Base-by-base conservation (phyloP, 2,888 invertebrate genomes). In the Acrocyrtus sp. region DNA sequence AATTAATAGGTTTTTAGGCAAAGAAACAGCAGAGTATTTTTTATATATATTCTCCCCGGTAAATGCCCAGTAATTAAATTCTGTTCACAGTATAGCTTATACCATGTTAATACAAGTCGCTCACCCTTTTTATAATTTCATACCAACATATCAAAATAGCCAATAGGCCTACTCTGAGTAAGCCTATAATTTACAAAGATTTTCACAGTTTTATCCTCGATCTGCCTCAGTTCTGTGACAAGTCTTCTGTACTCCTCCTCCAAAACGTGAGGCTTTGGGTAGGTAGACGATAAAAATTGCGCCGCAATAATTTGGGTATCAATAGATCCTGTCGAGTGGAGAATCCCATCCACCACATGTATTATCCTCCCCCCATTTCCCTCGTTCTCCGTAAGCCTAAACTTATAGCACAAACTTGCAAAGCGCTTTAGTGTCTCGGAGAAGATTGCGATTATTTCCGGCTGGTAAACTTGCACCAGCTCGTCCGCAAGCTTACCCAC, bases 381-480 rank as follows among this genome's bases (percentile, higher is more conserved):
- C 29, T 72, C 65, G 21, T 62, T 62, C 54, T 75, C 75, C 5
- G 66, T 70, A 19, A 74, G 41, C 1, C 72, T 41, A 26, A 74
- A 65, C 57, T 72, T 72, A 43, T 72, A 77, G 41, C 77, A 77
- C 50, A 72, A 26, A 24, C 69, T 74, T 5, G 74, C 66, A 39
- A 77, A 77, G 62, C 77, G 50, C 47, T 74, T 74, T 21, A 74
- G 54, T 17, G 72, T 74, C 24, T 77, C 77, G 10, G 74, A 77
- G 43, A 74, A 68, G 26, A 77, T 65, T 1, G 65, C 58, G 43
- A 77, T 69, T 21, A 77, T 74, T 65, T 77, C 69, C 6, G 72
- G 65, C 15, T 69, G 24, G 50, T 65, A 74, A 8, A 58, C 56
- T 48, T 26, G 34, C 5, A 77, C 66, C 39, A 56, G 26, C 21